Base-by-base conservation (phyloP, 2,113 vertebrate species). In the Haemorhous mexicanus region DNA sequence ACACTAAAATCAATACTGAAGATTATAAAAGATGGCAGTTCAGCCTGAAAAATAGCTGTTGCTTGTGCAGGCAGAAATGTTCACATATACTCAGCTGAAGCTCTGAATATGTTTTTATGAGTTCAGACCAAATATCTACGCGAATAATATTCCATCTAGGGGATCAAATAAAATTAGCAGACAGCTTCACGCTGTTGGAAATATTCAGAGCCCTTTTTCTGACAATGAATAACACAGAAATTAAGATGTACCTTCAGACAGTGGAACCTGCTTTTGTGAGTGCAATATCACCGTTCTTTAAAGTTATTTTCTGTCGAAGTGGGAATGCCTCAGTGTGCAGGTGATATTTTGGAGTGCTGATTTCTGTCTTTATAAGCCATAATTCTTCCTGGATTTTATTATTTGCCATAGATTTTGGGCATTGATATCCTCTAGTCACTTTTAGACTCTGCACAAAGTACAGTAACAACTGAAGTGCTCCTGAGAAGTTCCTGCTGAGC, bases 341-440 rank as follows among this genome's bases (percentile, higher is more conserved):
- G 75, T 88, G 72, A 39, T 90, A 67, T 78, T 93, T 93, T 95
- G 70, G 85, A 90, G 28, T 88, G 46, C 70, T 53, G 44, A 70
- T 10, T 59, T 93, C 66, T 85, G 39, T 49, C 32, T 85, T 88
- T 82, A 44, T 75, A 83, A 78, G 32, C 9, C 16, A 3, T 85
- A 93, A 82, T 49, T 82, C 58, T 81, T 41, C 16, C 26, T 84
- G 56, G 17, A 32, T 91, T 95, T 94, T 75, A 84, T 94, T 89
- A 56, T 64, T 91, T 7, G 13, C 16, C 16, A 24, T 49, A 75
- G 64, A 46, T 78, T 82, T 92, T 81, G 37, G 20, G 10, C 52
- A 82, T 64, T 78, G 4, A 18, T 64, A 30, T 70, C 13, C 7
- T 76, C 41, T 69, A 15, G 21, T 69, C 43, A 32, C 12, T 90